Conservation (phyloP, 2,113 vertebrate genomes). For the Mastomys coucha region DNA sequence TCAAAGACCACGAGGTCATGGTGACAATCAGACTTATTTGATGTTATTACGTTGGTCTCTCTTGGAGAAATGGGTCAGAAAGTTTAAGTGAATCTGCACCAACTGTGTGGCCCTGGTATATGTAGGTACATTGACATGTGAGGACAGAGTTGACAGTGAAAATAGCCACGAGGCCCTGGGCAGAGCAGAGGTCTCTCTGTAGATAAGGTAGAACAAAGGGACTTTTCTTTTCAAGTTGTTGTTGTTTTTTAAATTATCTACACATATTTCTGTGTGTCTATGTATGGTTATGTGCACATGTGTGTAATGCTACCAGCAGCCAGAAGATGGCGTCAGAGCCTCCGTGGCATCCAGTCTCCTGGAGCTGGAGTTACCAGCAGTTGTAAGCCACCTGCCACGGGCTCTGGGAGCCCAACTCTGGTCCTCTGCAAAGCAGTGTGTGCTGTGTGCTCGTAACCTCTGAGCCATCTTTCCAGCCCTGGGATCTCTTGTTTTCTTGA, state of each 20-base stretch:
- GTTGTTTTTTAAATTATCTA: not conserved
- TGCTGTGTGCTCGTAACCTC: not conserved
- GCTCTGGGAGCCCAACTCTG: not conserved
- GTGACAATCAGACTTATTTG: conserved; percentile 51
- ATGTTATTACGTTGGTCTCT: not conserved
- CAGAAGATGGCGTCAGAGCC: not conserved
- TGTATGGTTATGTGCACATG: not conserved
- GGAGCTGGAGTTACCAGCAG: not conserved
- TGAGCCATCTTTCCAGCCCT: not conserved
- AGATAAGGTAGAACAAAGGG: conserved; percentile 63
- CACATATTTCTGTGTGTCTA: not conserved
- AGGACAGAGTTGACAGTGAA: conserved; percentile 67
- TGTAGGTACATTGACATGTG: conserved; percentile 14
- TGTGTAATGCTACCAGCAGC: not conserved
- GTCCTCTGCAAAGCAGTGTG: not conserved
- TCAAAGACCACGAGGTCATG: conserved; percentile 8
- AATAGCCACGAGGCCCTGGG: conserved; percentile 67
- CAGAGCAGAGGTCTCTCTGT: conserved; percentile 55
- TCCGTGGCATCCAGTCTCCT: not conserved
- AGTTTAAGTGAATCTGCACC: conserved; percentile 69
- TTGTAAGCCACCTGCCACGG: not conserved
- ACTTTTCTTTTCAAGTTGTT: not conserved
- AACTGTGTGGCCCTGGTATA: conserved; percentile 51
- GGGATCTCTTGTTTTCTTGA: conserved; percentile 30
- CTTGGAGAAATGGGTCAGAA: conserved; percentile 52